These are phyloP conservation scores for Ctenodactylus gundi DNA, from an alignment of 2,113 vertebrate species.

Conservation along the genomic window DNA sequence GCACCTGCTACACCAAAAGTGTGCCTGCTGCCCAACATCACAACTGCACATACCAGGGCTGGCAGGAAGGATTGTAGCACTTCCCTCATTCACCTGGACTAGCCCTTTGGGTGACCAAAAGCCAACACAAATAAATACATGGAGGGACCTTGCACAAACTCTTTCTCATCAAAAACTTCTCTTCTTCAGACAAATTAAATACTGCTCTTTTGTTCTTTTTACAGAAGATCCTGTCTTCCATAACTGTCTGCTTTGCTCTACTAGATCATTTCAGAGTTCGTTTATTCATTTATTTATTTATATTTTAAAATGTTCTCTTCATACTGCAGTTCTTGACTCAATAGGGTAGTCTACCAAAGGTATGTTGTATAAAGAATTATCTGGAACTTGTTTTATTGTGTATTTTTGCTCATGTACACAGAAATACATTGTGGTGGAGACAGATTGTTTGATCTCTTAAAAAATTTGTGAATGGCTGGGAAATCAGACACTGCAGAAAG, in stretches of 20 bases:
- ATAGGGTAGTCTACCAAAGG: not conserved
- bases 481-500: not conserved
- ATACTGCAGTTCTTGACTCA: not conserved
- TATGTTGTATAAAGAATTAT: conserved; percentile 1
- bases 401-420: not conserved
- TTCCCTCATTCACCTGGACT: not conserved
- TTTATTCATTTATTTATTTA: not conserved
- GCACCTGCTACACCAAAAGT: not conserved
- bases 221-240: not conserved
- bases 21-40: not conserved
- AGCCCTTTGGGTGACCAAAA: not conserved
- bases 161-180: not conserved
- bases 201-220: conserved; percentile 20
- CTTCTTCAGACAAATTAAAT: not conserved
- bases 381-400: not conserved
- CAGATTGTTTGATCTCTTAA: conserved; percentile 20
- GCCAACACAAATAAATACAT: not conserved
- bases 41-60: not conserved
- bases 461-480: conserved; percentile 10
- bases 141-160: not conserved
- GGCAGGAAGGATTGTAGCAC: not conserved
- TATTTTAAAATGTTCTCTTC: too few relatives aligned
- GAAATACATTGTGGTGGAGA: not conserved
- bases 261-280: not conserved
- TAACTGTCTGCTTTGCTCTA: not conserved